phyloP scores from a whole-genome alignment of 2,888 invertebrate species.

The Terebella lapidaria region DNA sequence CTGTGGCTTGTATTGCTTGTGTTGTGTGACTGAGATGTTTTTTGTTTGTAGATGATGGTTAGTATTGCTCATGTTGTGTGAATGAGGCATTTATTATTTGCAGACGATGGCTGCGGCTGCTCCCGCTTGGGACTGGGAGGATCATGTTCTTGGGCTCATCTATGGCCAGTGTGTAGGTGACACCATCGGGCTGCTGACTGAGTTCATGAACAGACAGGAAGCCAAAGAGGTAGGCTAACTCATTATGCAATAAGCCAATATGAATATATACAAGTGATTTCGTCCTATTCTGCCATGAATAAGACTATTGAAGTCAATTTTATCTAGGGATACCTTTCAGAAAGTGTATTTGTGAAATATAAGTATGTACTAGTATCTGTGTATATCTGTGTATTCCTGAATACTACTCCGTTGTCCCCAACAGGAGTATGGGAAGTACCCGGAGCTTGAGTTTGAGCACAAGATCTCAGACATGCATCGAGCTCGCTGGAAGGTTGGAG shows the following conservation, averaged over 20 bases:
- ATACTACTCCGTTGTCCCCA: too few relatives aligned
- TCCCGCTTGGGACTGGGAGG: too few relatives aligned
- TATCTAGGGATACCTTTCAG: neutral
- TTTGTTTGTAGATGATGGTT: too few relatives aligned
- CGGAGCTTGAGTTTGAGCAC: constrained; percentile 35
- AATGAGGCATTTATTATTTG: too few relatives aligned
- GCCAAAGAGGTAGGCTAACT: constrained; percentile 44
- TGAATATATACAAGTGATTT: neutral
- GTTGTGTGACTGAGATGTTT: too few relatives aligned
- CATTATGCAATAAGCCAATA: too few relatives aligned
- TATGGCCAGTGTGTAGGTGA: constrained; percentile 47
- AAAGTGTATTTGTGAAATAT: neutral
- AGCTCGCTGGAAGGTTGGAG: constrained; percentile 45
- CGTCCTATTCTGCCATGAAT: neutral
- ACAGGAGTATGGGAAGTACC: constrained; percentile 10
- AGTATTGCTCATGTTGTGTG: too few relatives aligned
- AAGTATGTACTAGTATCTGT: neutral
- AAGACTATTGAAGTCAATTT: neutral
- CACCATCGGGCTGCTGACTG: constrained; percentile 45
- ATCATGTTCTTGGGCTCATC: constrained; percentile 9
- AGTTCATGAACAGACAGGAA: constrained; percentile 37
- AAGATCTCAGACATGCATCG: constrained; percentile 43
- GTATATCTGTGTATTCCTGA: neutral
- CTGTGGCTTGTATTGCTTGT: too few relatives aligned
- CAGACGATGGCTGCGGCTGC: too few relatives aligned